Base-by-base conservation (phyloP, 1,140 invertebrate genomes). In the Calliphora vicina region DNA sequence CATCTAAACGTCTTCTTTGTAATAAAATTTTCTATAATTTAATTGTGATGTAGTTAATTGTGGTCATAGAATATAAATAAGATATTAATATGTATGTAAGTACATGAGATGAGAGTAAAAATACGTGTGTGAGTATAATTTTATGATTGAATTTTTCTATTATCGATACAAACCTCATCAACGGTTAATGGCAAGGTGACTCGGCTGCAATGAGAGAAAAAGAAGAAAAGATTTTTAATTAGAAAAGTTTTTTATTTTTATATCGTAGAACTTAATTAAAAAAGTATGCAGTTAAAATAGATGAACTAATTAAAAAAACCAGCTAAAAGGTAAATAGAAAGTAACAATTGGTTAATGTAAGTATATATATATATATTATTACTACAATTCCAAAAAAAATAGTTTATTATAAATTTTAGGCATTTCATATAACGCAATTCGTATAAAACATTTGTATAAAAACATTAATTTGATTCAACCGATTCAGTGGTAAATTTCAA, bases 181-280 rank as follows among this genome's bases (percentile, higher is more conserved):
- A 95, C 94, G 84, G 94, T 95, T 84, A 95, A 92, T 87, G 94
- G 94, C 86, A 95, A 92, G 86, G 94, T 94, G 85, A 95, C 93
- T 89, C 94, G 94, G 91, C 94, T 95, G 92, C 85, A 94, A 94
- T 88, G 91, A 86, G 91, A 91, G 89, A 86, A 87, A 84, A 87
- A 71, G 23, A 20, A 45, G 6, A 74, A 72, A 42, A 43, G 17
- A 78, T 23, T 78, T 23, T 25, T 43, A 78, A 25, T 45, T 78
- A 78, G 35, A 43, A 78, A 74, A 35, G 35, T 20, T 78, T n/a
- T n/a, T n/a, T n/a, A 20, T n/a, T 42, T 76, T 76, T 42, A 8
- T 15, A 73, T 26, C 10, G 15, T 23, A 73, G 15, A 73, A 42
- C 13, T 42, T 76, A 17, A 20, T 20, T 42, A 76, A 76, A 76